Base-by-base conservation (phyloP, 2,888 invertebrate species). In the Cataglyphis livida region DNA sequence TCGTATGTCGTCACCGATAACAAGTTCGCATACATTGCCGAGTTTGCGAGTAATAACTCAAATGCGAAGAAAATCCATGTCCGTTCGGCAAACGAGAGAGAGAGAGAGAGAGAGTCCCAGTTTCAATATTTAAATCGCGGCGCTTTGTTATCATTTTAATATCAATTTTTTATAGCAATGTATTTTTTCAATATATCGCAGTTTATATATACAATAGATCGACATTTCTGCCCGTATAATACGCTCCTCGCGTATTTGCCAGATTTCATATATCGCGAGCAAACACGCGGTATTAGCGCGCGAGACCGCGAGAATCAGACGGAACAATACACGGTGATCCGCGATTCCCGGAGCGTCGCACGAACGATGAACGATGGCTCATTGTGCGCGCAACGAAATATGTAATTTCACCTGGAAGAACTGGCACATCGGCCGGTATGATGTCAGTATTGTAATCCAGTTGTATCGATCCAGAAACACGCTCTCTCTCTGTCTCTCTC, bases 351-450 rank as follows among this genome's bases (percentile, higher is more conserved):
- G 21, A 15, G 57, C 70, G 57, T 68, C 70, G 35, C 41, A 35
- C 35, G 1, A 59, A 18, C 35, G 71, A 61, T 61, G 54, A 25
- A 25, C 25, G 25, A 79, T 21, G 35, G 6, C n/a, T 25, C 25
- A 21, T n/a, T 48, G 44, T 32, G n/a, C 21, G 41, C 35, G 59
- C 44, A 25, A 35, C 41, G 70, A 70, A 79, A 71, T 61, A n/a
- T 71, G 59, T 15, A 71, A 70, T 79, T 61, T 71, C 44, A 64
- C 57, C 32, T 78, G 57, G 71, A 51, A 59, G 25, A 79, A 79
- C 57, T 78, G 70, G 57, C 35, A 44, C 57, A 44, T 21, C 65
- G 18, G 25, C 44, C 6, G 41, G 54, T 21, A n/a, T 51, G 57
- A 59, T 70, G 44, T 10, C 57, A 70, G 41, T 68, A 15, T 18